These are phyloP conservation scores for Stenodema calcarata DNA, from an alignment of 2,888 invertebrate species.

Conservation along the genomic window DNA sequence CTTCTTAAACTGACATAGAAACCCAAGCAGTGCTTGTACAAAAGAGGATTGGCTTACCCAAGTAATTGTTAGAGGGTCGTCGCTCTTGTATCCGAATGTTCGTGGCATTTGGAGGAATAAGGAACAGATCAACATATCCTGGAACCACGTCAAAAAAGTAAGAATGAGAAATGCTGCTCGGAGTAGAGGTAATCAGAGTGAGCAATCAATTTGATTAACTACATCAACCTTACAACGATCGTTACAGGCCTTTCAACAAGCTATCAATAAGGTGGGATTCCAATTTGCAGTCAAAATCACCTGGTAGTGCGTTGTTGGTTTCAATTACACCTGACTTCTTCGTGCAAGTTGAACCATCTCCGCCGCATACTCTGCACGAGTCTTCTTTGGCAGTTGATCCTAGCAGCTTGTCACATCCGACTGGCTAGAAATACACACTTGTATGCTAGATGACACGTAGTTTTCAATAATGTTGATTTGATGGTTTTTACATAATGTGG, in stretches of 20 bases:
- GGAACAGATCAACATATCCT: conserved; percentile 92
- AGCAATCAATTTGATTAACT: too few species aligned
- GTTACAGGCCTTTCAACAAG: too few species aligned
- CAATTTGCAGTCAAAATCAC: not conserved
- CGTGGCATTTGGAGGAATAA: conserved; percentile 93
- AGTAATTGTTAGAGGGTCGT: conserved; percentile 84
- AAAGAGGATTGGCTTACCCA: conserved; percentile 66
- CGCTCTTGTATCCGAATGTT: conserved; percentile 83
- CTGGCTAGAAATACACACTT: conserved; percentile 71
- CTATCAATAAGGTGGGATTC: too few species aligned
- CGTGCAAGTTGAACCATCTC: conserved; percentile 86
- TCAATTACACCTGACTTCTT: conserved; percentile 76
- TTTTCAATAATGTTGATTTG: not conserved
- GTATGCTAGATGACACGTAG: too few species aligned
- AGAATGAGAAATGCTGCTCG: not conserved
- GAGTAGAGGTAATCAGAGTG: too few species aligned
- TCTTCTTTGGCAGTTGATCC: conserved; percentile 88
- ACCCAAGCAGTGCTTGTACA: not conserved
- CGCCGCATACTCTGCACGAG: conserved; percentile 90
- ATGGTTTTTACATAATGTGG: too few species aligned
- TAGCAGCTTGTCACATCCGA: conserved; percentile 94
- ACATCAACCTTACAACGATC: too few species aligned
- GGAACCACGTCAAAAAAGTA: conserved; percentile 57
- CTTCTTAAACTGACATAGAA: not conserved
- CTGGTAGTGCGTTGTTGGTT: conserved; percentile 71